Conservation (phyloP, 2,113 vertebrate species). For the Platichthys flesus region DNA sequence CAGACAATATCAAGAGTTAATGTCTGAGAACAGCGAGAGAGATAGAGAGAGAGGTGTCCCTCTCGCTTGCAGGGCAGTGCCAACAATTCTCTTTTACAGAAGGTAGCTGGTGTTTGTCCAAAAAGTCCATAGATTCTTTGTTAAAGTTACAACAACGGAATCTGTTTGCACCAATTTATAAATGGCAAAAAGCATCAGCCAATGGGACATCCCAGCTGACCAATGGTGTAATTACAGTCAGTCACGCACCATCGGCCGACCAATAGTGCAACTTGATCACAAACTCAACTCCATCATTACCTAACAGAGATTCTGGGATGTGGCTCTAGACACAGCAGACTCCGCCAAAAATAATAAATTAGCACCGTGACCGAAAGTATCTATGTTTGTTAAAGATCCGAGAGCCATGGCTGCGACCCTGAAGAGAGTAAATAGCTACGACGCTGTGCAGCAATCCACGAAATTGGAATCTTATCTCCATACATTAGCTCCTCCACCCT, state of each 20-base stretch:
- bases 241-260: not conserved
- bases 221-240: not conserved
- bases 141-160: not conserved
- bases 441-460: constrained; percentile 49
- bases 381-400: not conserved
- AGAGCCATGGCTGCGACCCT: constrained; percentile 3
- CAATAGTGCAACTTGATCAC: not conserved
- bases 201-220: not conserved
- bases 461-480: constrained; percentile 59
- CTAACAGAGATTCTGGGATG: not conserved
- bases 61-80: not conserved
- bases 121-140: not conserved
- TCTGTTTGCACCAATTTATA: not conserved
- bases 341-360: not conserved
- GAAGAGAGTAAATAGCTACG: constrained; percentile 48
- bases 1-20: not conserved
- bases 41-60: not conserved
- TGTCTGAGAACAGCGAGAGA: not conserved
- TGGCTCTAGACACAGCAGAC: not conserved
- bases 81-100: not conserved
- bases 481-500: constrained; percentile 36
- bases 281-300: not conserved
- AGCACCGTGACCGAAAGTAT: not conserved
- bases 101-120: not conserved
- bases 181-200: not conserved